A percentile compares a stretch with the other conserved stretches of the same genome.
phyloP scores from a whole-genome alignment of 2,797 vertebrate genomes.

The Rhinichthys osculus region DNA sequence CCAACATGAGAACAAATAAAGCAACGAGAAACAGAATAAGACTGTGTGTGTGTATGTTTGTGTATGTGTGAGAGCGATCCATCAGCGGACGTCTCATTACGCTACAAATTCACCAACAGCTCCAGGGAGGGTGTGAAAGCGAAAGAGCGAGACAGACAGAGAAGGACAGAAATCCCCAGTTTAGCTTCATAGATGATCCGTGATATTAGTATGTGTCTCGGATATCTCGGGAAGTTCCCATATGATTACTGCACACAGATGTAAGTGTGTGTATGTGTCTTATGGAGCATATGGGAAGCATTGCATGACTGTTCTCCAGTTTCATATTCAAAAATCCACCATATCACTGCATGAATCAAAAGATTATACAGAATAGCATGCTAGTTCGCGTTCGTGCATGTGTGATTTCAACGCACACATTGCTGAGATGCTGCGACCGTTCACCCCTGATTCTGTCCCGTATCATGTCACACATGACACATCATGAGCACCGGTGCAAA shows the following conservation, averaged over 20 bases:
- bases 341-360: conserved; percentile 23
- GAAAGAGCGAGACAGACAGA: conserved; percentile 12
- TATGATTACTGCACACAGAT: conserved; percentile 16
- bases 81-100: neutral
- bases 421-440: neutral
- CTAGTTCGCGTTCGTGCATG: neutral
- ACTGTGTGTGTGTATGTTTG: conserved; percentile 2
- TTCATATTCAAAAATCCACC: conserved; percentile 43
- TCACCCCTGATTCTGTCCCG: neutral
- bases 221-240: conserved; percentile 51
- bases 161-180: conserved; percentile 42
- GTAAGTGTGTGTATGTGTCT: neutral
- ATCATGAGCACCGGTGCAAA: neutral
- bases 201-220: conserved; percentile 43
- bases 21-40: conserved; percentile 6
- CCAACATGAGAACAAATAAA: conserved; percentile 21
- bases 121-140: neutral
- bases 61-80: neutral
- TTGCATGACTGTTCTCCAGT: conserved; percentile 29
- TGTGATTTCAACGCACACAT: neutral
- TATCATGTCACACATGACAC: conserved; percentile 15
- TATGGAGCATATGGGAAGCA: conserved; percentile 48
- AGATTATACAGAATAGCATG: conserved; percentile 6
- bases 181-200: conserved; percentile 33
- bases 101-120: neutral